A percentile compares a stretch with the other conserved stretches of the same genome.
Evolutionary conservation across 92 coral and sea anemone genomes (phyloP).

Genomic region (Siderastrea siderea): DNA sequence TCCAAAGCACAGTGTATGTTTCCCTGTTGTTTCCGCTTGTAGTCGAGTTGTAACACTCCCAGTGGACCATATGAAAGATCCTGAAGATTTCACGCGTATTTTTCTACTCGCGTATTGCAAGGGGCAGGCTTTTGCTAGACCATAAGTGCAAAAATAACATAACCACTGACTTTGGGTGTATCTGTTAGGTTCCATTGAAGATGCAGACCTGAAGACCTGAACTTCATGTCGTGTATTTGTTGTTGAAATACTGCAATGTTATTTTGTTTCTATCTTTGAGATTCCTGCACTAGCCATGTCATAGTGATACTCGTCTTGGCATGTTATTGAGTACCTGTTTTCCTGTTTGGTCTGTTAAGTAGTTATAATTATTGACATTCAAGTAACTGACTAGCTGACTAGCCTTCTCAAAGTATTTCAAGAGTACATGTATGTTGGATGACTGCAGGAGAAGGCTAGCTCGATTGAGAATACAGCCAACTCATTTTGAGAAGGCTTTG

Average conservation of each 20-base stretch:
- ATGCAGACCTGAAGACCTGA: slow-evolving; percentile 21
- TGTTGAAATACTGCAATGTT: slow-evolving; percentile 4
- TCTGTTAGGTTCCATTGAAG: slow-evolving; percentile 32
- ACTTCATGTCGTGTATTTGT: slow-evolving; percentile 3
- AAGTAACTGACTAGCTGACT: slow-evolving; percentile 17
- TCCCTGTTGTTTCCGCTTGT: slow-evolving; percentile 44
- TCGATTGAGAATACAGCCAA: no score
- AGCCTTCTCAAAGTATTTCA: no score
- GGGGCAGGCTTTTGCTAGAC: slow-evolving; percentile 56
- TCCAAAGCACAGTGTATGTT: slow-evolving; percentile 38
- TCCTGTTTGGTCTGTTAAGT: slow-evolving; percentile 24
- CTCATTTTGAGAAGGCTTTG: no score
- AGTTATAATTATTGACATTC: slow-evolving; percentile 5
- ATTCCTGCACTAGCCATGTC: background rate
- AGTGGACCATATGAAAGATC: slow-evolving; percentile 32
- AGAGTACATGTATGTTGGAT: slow-evolving; percentile 3
- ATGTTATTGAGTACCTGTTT: slow-evolving; percentile 7
- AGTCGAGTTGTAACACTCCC: slow-evolving; percentile 50
- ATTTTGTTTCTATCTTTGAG: slow-evolving; percentile 13
- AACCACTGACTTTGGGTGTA: background rate
- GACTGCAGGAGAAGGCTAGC: background rate
- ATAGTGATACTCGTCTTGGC: slow-evolving; percentile 1
- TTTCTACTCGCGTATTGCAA: slow-evolving; percentile 56
- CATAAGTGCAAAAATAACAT: slow-evolving; percentile 25
- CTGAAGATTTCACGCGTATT: slow-evolving; percentile 26